Conservation (phyloP, 1,140 invertebrate genomes). For the roundworm (Caenorhabditis elegans) region DNA sequence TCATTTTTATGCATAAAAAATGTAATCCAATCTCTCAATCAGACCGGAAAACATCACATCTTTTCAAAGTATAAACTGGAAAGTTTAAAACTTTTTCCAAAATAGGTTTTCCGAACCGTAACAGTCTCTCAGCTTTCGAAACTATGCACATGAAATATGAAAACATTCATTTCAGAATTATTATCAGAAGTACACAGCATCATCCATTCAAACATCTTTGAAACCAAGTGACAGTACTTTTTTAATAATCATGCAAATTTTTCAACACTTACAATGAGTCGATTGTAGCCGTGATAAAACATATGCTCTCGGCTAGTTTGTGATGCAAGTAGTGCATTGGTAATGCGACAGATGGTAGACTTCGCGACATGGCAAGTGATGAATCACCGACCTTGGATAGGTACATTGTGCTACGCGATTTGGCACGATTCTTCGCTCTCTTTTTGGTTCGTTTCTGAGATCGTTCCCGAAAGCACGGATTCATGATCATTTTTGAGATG, state of each 20-base stretch:
- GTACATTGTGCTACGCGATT: constrained; percentile 21
- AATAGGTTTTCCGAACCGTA: no score
- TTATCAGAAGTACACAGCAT: no score
- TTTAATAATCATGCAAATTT: neutral
- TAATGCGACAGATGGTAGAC: constrained; percentile 32
- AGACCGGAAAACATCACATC: no score
- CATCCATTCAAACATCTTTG: no score
- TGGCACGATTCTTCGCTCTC: neutral
- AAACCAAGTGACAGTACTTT: no score
- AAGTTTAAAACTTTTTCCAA: no score
- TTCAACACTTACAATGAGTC: constrained; percentile 18
- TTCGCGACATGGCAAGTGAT: neutral
- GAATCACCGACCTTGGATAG: neutral
- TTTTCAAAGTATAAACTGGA: no score
- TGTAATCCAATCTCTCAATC: no score
- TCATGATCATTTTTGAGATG: neutral
- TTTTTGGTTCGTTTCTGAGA: neutral
- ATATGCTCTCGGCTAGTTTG: constrained; percentile 14
- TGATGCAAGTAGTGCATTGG: constrained; percentile 25
- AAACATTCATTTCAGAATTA: no score
- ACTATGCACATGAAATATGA: no score
- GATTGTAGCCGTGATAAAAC: constrained; percentile 27
- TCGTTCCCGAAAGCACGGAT: constrained; percentile 8
- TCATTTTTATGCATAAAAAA: no score
- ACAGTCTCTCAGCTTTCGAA: no score